Evolutionary conservation across 2,888 invertebrate genomes (phyloP), one percentile per base, ranked within the genome.

Genomic region (Oscheius myriophilus): DNA sequence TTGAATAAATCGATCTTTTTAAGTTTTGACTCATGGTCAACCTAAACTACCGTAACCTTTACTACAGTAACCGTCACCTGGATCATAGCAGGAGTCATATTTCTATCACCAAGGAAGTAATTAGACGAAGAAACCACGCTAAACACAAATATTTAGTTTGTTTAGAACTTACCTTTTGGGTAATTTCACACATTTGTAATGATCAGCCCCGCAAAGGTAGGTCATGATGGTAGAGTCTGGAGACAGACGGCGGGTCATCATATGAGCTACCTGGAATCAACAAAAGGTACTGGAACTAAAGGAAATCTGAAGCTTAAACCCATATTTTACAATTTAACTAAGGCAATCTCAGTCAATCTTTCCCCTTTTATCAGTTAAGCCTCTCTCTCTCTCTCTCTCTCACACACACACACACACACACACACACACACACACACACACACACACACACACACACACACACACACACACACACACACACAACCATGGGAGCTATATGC

Each of bases 171-270:
- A 74, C 78, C 69, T 65, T 69, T 66, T 65, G 1, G 76, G 76
- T 9, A 79, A 54, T 45, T 68, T 54, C 14, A 68, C 67, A 63
- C 79, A 79, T 69, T 69, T 72, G 43, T 73, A 79, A 18, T 71
- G 66, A 14, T 67, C 42, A 33, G 70, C 57, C 14, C 76, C 79
- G 55, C 79, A 79, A 12, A 79, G 66, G 52, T 79, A 79, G 0
- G 79, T 75, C 79, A 79, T 79, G 21, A 79, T 79, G 12, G 79
- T 65, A 0, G 79, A 79, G 51, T 79, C 79, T 45, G 79, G 79
- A 23, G 76, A 76, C 16, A 70, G 72, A 14, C 69, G 59, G 0
- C 51, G 58, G 54, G 72, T 69, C 76, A 79, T 79, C 33, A 73
- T 63, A 2, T 62, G 25, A 18, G 72, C 75, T 23, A 78, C 61